Evolutionary conservation across 1,140 invertebrate genomes (phyloP).

Genomic region (Nomia melanderi): DNA sequence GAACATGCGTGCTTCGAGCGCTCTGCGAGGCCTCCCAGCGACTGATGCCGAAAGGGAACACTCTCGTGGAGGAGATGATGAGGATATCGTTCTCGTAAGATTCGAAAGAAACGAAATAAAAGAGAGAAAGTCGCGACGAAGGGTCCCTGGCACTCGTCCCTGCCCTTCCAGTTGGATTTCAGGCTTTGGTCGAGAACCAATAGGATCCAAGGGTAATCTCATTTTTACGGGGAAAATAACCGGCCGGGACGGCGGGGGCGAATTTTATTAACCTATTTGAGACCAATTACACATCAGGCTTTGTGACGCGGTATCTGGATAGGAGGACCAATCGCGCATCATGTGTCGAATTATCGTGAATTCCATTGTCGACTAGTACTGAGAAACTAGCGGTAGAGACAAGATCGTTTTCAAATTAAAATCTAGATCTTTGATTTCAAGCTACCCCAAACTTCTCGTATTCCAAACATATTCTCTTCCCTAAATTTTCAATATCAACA

Average conservation of each 20-base stretch:
- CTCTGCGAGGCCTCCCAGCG: slow-evolving; percentile 87
- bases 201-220: slow-evolving; percentile 43
- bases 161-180: neutral
- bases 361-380: too few species aligned
- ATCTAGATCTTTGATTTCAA: too few species aligned
- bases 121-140: neutral
- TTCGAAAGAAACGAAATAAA: slow-evolving; percentile 3
- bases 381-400: too few species aligned
- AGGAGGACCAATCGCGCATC: too few species aligned
- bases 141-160: neutral
- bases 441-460: too few species aligned
- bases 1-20: slow-evolving; percentile 85
- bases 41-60: slow-evolving; percentile 83
- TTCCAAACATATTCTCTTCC: too few species aligned
- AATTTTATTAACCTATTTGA: slow-evolving; percentile 45
- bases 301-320: too few species aligned
- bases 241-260: neutral
- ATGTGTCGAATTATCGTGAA: too few species aligned
- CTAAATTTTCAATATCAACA: too few species aligned
- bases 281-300: too few species aligned
- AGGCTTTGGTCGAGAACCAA: slow-evolving; percentile 23
- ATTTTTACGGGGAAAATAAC: neutral
- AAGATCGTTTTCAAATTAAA: too few species aligned
- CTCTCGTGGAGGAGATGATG: slow-evolving; percentile 87
- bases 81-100: slow-evolving; percentile 87